Conservation (phyloP, 2,888 invertebrate species). For the Meloe dianella region DNA sequence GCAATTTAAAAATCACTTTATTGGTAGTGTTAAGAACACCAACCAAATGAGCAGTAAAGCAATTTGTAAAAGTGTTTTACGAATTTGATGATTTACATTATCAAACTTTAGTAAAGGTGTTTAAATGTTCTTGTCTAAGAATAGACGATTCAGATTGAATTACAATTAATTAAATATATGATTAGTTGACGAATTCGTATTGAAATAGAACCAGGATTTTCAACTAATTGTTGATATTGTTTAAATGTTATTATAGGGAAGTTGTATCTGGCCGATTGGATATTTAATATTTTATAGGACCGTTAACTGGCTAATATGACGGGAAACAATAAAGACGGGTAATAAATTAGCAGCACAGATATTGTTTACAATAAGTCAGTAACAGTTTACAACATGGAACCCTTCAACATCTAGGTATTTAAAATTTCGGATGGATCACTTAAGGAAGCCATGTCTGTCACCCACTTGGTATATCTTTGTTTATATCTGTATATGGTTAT, state of each 20-base stretch:
- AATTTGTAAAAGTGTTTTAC: too few species aligned
- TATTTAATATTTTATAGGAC: conserved; percentile 9
- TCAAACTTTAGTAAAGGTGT: conserved; percentile 44
- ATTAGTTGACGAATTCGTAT: too few species aligned
- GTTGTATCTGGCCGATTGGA: conserved; percentile 6
- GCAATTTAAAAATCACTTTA: conserved; percentile 37
- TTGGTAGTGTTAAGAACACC: conserved; percentile 33
- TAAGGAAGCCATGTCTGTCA: conserved; percentile 44
- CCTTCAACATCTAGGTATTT: conserved; percentile 42
- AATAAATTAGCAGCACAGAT: conserved; percentile 51
- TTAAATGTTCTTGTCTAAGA: conserved; percentile 33
- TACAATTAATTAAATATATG: conserved; percentile 14
- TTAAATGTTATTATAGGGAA: background rate
- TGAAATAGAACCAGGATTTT: too few species aligned
- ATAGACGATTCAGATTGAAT: conserved; percentile 12
- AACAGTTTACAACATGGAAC: conserved; percentile 51
- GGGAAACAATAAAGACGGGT: conserved; percentile 51
- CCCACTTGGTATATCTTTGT: conserved; percentile 48
- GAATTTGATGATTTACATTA: conserved; percentile 40
- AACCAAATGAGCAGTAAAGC: conserved; percentile 42
- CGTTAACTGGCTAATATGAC: conserved; percentile 39
- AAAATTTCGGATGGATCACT: conserved; percentile 38
- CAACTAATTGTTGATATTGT: too few species aligned
- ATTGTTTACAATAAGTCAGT: conserved; percentile 54
- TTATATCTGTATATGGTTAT: conserved; percentile 39